Percentiles rank a stretch among this genome's conserved stretches.
Evolutionary conservation across 2,888 invertebrate species (phyloP).

Genomic region (Stenolophus ochropezus): DNA sequence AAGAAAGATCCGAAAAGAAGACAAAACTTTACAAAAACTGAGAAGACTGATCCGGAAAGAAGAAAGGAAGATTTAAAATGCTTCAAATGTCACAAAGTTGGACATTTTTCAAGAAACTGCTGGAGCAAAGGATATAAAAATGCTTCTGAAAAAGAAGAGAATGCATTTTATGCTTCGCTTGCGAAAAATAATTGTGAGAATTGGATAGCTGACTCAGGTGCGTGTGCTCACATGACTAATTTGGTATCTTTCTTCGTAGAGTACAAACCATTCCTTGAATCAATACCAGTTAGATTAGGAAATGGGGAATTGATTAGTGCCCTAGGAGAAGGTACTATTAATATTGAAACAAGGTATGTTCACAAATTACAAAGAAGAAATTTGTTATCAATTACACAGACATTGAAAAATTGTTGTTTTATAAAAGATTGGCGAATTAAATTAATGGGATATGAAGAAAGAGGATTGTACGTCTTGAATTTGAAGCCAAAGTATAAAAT

Average conservation of each 20-base stretch:
- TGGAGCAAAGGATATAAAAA: not conserved
- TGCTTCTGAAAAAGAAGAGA: not conserved
- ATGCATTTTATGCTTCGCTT: conserved; percentile 2
- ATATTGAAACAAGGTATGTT: conserved; percentile 54
- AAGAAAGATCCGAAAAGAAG: no score
- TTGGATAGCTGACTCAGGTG: conserved; percentile 59
- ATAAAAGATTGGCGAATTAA: not conserved
- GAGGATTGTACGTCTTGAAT: not conserved
- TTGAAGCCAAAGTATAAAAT: not conserved
- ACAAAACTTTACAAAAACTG: no score
- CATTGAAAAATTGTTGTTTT: conserved; percentile 26
- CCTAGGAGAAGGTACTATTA: conserved; percentile 50
- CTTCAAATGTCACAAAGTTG: conserved; percentile 47
- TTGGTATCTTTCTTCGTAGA: not conserved
- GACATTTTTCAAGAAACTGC: conserved; percentile 42
- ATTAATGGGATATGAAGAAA: not conserved
- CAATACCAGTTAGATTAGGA: conserved; percentile 43
- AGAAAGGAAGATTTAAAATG: not conserved
- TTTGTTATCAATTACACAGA: conserved; percentile 52
- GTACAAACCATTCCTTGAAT: conserved; percentile 39
- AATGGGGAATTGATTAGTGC: conserved; percentile 51
- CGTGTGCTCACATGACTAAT: conserved; percentile 57
- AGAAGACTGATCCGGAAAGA: no score
- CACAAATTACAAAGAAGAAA: conserved; percentile 53
- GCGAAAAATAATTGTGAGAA: not conserved